Percentiles rank a stretch among this genome's conserved stretches.
phyloP scores from a whole-genome alignment of 2,888 invertebrate species.

The Leucania comma region DNA sequence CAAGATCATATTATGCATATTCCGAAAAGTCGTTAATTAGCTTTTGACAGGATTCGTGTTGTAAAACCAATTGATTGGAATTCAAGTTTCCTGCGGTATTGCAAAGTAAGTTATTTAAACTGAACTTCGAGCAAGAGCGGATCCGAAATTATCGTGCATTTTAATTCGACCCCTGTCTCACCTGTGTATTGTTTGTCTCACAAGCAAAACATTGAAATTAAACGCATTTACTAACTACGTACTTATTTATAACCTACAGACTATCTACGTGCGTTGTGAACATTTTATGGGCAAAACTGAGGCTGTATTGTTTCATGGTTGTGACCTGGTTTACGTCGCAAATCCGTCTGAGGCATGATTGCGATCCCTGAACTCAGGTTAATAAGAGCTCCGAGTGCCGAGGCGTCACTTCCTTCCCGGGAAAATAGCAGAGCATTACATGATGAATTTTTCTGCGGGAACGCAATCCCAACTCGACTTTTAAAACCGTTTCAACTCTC shows the following conservation, averaged over 20 bases:
- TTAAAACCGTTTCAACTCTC: constrained; percentile 75
- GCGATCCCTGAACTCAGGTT: constrained; percentile 77
- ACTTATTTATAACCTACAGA: not conserved
- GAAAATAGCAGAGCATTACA: constrained; percentile 71
- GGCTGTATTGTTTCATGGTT: constrained; percentile 72
- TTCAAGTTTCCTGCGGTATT: constrained; percentile 29
- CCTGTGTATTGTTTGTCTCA: not conserved
- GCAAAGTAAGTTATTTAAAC: not conserved
- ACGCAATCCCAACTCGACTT: constrained; percentile 67
- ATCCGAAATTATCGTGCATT: not conserved
- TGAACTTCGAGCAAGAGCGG: not conserved
- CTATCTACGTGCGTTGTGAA: not conserved
- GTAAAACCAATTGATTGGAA: constrained; percentile 27
- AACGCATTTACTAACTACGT: not conserved
- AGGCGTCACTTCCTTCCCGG: constrained; percentile 69
- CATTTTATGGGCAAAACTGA: constrained; percentile 19
- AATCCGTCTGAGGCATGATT: constrained; percentile 72
- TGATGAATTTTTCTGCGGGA: constrained; percentile 68
- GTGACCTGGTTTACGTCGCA: constrained; percentile 75
- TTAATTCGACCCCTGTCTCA: constrained; percentile 10
- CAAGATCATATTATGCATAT: constrained; percentile 38
- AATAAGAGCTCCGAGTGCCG: constrained; percentile 74
- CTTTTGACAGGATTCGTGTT: constrained; percentile 27
- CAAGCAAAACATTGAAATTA: constrained; percentile 2
- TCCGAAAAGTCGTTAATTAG: constrained; percentile 24